Percentiles rank a stretch among this genome's conserved stretches.
Conservation (phyloP, 1,140 invertebrate genomes). For the Diprion similis region DNA sequence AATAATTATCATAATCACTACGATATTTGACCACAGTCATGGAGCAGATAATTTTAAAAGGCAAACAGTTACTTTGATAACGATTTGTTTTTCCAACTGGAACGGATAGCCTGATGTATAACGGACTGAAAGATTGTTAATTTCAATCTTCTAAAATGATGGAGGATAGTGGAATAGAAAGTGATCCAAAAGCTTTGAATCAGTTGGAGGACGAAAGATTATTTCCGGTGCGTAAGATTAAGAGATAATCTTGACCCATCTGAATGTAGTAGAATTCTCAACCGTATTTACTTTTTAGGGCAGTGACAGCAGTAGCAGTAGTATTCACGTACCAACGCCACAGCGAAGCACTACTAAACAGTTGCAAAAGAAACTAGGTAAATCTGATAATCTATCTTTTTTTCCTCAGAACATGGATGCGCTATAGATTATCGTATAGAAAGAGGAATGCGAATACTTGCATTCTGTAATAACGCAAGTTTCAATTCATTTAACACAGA, state of each 20-base stretch:
- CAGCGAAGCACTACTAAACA: conserved; percentile 51
- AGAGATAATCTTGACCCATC: conserved; percentile 21
- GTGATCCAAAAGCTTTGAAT: conserved; percentile 63
- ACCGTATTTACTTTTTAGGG: conserved; percentile 45
- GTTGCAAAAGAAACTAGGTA: conserved; percentile 62
- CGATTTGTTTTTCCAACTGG: not conserved
- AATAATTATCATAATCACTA: not conserved
- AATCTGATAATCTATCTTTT: not conserved
- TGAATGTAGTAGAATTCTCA: conserved; percentile 18
- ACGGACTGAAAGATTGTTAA: not conserved
- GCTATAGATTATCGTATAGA: not conserved
- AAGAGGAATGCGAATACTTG: conserved; percentile 14
- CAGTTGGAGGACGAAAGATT: conserved; percentile 58
- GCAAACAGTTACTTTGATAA: not conserved
- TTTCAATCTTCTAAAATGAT: conserved; percentile 44
- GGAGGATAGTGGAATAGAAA: conserved; percentile 73
- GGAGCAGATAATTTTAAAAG: not conserved
- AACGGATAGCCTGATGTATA: not conserved
- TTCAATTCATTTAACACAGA: conserved; percentile 48
- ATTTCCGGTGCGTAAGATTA: conserved; percentile 50
- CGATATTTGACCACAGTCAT: no score
- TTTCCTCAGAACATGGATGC: conserved; percentile 2
- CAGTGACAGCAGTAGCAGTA: conserved; percentile 60
- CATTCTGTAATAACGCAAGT: conserved; percentile 20
- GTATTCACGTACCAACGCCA: conserved; percentile 49